Evolutionary conservation across 2,797 vertebrate genomes (phyloP), one percentile per base, ranked within the genome.

Genomic region (Pelodytes ibericus): DNA sequence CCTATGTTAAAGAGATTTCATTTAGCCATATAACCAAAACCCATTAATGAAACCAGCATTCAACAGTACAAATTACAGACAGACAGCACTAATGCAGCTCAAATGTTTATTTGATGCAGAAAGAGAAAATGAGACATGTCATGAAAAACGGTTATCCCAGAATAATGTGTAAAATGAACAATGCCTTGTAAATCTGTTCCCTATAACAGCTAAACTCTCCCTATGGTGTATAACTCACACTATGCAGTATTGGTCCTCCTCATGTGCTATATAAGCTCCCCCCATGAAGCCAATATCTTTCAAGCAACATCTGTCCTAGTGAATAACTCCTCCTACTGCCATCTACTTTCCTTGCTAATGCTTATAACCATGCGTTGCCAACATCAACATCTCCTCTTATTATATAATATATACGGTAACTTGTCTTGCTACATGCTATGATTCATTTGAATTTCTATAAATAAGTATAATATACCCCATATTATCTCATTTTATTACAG

Each of bases 81-180:
- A n/a, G n/a, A 51, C 31, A 15, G 27, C n/a, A n/a, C n/a, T 29
- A 49, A 36, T 56, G 64, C 70, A 79, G 63, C 62, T 72, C 75
- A 66, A 49, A 65, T 62, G 53, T 77, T 79, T 79, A 79, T 79
- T 79, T 67, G 49, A 72, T 68, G 70, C 70, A 62, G 56, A 79
- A 73, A 68, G 63, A 60, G 51, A 63, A 76, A 67, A 77, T 72
- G 63, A 78, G 75, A 61, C 47, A 79, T 79, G 75, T 36, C 69
- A 72, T 77, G 75, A 77, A 77, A 77, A 77, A 77, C 20, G 36
- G 56, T 58, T 58, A 77, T 71, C 15, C 33, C 15, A 27, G 65
- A 65, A 60, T 77, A 44, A 33, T 53, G 72, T 65, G 61, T 63
- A n/a, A 31, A 29, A 39, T 36, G 25, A n/a, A 74, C 29, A 64